These are phyloP conservation scores for Umimayanthus kanabou DNA, from an alignment of 92 coral and sea anemone species.

Conservation along the genomic window DNA sequence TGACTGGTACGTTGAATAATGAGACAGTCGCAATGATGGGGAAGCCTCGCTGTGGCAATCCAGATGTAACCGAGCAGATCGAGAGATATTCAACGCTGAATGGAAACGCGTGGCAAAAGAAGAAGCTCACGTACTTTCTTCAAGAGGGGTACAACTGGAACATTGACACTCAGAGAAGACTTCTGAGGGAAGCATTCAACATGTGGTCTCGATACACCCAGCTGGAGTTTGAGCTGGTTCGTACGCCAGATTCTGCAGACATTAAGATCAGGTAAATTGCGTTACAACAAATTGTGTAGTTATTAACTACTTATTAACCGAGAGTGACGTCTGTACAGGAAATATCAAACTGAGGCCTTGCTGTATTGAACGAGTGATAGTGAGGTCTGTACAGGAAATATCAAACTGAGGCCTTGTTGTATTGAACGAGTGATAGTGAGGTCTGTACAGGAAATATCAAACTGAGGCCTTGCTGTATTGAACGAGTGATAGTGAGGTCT, in stretches of 20 bases:
- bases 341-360: too few species aligned
- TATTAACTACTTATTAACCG: too few species aligned
- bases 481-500: too few species aligned
- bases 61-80: background rate
- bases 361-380: too few species aligned
- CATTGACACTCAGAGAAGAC: background rate
- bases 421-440: too few species aligned
- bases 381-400: too few species aligned
- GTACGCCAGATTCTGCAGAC: background rate
- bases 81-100: background rate
- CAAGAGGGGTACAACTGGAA: background rate
- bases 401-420: too few species aligned
- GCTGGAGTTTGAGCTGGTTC: background rate
- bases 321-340: too few species aligned
- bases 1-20: background rate
- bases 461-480: too few species aligned
- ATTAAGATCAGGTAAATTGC: background rate
- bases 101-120: background rate
- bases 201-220: conserved; percentile 8
- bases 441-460: too few species aligned
- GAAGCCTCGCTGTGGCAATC: background rate
- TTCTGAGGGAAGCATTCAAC: background rate
- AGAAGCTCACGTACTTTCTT: background rate
- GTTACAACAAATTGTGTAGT: too few species aligned
- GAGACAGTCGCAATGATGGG: background rate